Percentiles rank a stretch among this genome's conserved stretches.
Evolutionary conservation across 2,888 invertebrate species (phyloP).

Genomic region (Chloroclysta siterata): DNA sequence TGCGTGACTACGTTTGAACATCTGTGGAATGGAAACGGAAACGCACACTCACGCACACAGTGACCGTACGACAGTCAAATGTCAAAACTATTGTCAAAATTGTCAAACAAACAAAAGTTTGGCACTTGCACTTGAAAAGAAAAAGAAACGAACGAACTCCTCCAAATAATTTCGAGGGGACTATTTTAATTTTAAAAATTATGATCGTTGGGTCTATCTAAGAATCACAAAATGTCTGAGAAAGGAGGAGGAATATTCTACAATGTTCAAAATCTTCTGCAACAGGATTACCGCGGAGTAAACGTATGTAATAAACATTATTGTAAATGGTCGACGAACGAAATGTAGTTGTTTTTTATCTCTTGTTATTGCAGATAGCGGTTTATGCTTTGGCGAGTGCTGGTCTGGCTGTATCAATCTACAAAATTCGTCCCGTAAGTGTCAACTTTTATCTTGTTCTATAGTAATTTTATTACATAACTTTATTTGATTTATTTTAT

Average conservation of each 20-base stretch:
- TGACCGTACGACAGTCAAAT: constrained; percentile 8
- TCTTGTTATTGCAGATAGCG: constrained; percentile 75
- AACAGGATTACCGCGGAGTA: constrained; percentile 78
- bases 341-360: constrained; percentile 38
- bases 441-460: constrained; percentile 37
- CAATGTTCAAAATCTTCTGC: constrained; percentile 64
- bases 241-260: constrained; percentile 64
- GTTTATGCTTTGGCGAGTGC: constrained; percentile 85
- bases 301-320: constrained; percentile 62
- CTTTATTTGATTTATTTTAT: constrained; percentile 50
- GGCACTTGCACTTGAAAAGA: too few species aligned
- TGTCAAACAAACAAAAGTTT: constrained; percentile 37
- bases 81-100: constrained; percentile 14
- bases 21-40: too few species aligned
- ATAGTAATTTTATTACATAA: constrained; percentile 68
- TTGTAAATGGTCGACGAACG: constrained; percentile 1
- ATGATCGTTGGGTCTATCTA: constrained; percentile 53
- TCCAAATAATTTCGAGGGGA: constrained; percentile 67
- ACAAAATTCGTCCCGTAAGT: constrained; percentile 86
- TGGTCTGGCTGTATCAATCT: constrained; percentile 82
- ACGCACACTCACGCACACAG: too few species aligned
- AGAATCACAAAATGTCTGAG: constrained; percentile 63
- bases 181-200: constrained; percentile 60
- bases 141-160: constrained; percentile 24
- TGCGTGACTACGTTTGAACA: constrained; percentile 1